phyloP scores from a whole-genome alignment of 2,888 invertebrate genomes.

The Drosophila birchii region DNA sequence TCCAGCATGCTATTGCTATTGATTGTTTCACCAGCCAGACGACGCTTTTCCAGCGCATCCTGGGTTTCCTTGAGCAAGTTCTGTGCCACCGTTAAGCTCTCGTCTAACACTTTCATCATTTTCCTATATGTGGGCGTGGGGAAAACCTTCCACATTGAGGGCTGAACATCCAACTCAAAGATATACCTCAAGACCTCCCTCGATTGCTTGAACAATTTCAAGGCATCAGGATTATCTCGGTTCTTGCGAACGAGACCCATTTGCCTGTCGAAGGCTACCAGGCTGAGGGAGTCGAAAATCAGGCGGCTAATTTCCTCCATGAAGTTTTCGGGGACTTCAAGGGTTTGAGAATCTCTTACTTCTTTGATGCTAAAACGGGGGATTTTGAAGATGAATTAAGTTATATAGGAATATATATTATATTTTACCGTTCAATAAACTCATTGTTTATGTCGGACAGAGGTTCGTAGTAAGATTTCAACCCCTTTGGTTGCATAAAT shows the following conservation, averaged over 20 bases:
- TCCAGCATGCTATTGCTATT: slow-evolving; percentile 85
- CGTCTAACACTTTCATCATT: slow-evolving; percentile 65
- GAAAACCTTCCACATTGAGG: slow-evolving; percentile 78
- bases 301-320: slow-evolving; percentile 86
- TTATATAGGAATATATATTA: too few relatives aligned
- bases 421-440: slow-evolving; percentile 77
- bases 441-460: slow-evolving; percentile 83
- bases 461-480: slow-evolving; percentile 85
- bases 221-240: slow-evolving; percentile 66
- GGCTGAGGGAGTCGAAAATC: slow-evolving; percentile 86
- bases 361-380: slow-evolving; percentile 74
- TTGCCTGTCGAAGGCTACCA: slow-evolving; percentile 83
- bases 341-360: slow-evolving; percentile 55
- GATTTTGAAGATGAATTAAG: too few relatives aligned
- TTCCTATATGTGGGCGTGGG: slow-evolving; percentile 75
- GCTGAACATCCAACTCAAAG: slow-evolving; percentile 77
- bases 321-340: slow-evolving; percentile 85
- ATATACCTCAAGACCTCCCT: slow-evolving; percentile 49
- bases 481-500: slow-evolving; percentile 87
- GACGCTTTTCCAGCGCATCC: slow-evolving; percentile 44
- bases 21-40: slow-evolving; percentile 57
- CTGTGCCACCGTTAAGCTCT: slow-evolving; percentile 62
- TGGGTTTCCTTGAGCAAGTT: slow-evolving; percentile 81
- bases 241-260: slow-evolving; percentile 73
- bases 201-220: slow-evolving; percentile 56